These are phyloP conservation scores for Tetheella fluctuosa DNA, from an alignment of 2,888 invertebrate genomes.

Conservation along the genomic window DNA sequence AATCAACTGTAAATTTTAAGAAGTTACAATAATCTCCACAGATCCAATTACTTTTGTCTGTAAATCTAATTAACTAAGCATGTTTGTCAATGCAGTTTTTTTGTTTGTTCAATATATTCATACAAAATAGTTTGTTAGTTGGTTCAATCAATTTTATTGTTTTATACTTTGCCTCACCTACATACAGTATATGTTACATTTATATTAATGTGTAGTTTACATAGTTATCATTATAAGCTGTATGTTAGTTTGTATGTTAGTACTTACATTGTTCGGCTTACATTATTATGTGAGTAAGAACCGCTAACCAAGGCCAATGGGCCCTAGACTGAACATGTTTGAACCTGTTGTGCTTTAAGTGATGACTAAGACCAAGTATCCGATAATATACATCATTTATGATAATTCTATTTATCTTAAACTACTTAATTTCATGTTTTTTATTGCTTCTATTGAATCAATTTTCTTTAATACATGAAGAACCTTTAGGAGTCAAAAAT, in stretches of 20 bases:
- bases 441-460: neutral
- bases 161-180: neutral
- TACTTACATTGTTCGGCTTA: conserved; percentile 32
- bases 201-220: neutral
- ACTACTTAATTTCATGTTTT: neutral
- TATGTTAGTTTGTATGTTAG: conserved; percentile 17
- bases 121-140: neutral
- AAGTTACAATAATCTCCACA: too few species aligned
- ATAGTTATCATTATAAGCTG: conserved; percentile 13
- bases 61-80: too few species aligned
- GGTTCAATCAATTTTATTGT: neutral
- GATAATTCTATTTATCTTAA: neutral
- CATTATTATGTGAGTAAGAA: conserved; percentile 23
- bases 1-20: too few species aligned
- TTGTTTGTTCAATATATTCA: neutral
- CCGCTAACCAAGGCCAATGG: conserved; percentile 35
- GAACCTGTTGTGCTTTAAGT: conserved; percentile 37
- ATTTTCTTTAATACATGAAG: neutral
- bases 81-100: neutral
- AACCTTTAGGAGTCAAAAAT: too few species aligned
- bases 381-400: neutral
- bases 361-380: neutral
- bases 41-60: too few species aligned
- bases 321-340: conserved; percentile 39
- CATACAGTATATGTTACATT: neutral